These are phyloP conservation scores for Andrena minutula DNA, from an alignment of 2,888 invertebrate species.

Conservation along the genomic window DNA sequence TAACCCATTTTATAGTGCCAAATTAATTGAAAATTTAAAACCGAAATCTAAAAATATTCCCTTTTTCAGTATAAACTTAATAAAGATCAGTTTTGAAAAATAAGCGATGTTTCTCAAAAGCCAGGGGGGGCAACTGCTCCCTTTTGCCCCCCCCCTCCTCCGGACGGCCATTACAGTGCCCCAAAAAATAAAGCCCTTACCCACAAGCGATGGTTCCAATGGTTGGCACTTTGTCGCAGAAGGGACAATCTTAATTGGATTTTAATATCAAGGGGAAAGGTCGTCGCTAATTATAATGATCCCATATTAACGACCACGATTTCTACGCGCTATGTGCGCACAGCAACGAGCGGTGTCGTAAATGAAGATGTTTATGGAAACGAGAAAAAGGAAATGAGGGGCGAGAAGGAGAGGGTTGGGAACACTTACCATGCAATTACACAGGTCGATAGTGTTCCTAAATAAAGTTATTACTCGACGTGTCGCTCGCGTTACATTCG, in stretches of 20 bases:
- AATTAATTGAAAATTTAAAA: too few relatives aligned
- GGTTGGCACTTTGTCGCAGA: slow-evolving; percentile 6
- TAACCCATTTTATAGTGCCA: too few relatives aligned
- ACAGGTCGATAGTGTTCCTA: slow-evolving; percentile 73
- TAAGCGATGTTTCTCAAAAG: too few relatives aligned
- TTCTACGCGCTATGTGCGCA: slow-evolving; percentile 31
- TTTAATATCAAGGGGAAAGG: slow-evolving; percentile 49
- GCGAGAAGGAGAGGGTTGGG: neutral
- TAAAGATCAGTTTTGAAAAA: too few relatives aligned
- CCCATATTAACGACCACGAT: slow-evolving; percentile 72
- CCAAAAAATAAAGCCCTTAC: neutral
- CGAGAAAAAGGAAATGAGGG: slow-evolving; percentile 25
- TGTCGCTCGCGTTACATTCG: slow-evolving; percentile 73
- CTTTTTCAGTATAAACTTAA: too few relatives aligned
- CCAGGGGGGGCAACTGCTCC: too few relatives aligned
- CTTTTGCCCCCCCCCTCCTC: too few relatives aligned
- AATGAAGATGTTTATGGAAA: slow-evolving; percentile 71
- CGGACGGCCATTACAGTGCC: neutral
- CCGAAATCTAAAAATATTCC: too few relatives aligned
- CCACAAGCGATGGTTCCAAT: neutral
- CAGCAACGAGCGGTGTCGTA: slow-evolving; percentile 61
- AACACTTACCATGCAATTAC: slow-evolving; percentile 73
- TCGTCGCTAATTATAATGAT: slow-evolving; percentile 74
- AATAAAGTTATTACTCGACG: slow-evolving; percentile 77
- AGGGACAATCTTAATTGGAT: slow-evolving; percentile 10